A percentile compares a stretch with the other conserved stretches of the same genome.
These are phyloP conservation scores for Siniperca obscura DNA, from an alignment of 2,797 vertebrate species.

Conservation along the genomic window DNA sequence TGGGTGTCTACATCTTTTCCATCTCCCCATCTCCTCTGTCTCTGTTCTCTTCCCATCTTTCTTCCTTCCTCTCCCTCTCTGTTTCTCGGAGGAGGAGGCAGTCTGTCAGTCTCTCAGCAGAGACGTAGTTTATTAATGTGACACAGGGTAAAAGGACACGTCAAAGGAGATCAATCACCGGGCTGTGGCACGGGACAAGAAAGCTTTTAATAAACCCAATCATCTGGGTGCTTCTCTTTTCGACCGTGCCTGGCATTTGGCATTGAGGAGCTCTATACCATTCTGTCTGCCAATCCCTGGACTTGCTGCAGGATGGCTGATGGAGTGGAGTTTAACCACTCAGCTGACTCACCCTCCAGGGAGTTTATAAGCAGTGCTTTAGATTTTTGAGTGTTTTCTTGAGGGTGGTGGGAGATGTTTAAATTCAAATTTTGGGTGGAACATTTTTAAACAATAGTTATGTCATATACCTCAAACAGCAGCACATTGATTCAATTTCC, in stretches of 20 bases:
- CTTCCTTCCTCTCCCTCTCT: constrained; percentile 35
- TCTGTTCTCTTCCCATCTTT: constrained; percentile 15
- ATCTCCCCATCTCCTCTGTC: constrained; percentile 25
- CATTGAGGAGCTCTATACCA: constrained; percentile 41
- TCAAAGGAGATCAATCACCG: constrained; percentile 80
- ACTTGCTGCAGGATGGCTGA: constrained; percentile 52
- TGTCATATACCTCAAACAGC: constrained; percentile 5
- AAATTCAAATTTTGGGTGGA: background rate
- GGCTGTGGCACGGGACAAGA: constrained; percentile 63
- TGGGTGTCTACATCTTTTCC: constrained; percentile 30
- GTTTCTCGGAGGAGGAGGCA: constrained; percentile 58
- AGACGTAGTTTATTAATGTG: constrained; percentile 81
- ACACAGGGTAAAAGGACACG: constrained; percentile 83
- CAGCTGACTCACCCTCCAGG: constrained; percentile 33
- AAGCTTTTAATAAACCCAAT: constrained; percentile 81
- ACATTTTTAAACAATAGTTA: background rate
- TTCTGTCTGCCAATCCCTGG: constrained; percentile 33
- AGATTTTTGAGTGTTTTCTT: constrained; percentile 22
- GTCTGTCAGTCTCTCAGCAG: constrained; percentile 77
- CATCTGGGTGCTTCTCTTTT: constrained; percentile 62
- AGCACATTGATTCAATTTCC: background rate
- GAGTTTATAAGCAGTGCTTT: constrained; percentile 33
- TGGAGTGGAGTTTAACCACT: constrained; percentile 40
- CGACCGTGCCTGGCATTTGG: constrained; percentile 49
- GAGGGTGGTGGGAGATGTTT: background rate